Base-by-base conservation (phyloP, 1,140 invertebrate species). In the Apis cerana region DNA sequence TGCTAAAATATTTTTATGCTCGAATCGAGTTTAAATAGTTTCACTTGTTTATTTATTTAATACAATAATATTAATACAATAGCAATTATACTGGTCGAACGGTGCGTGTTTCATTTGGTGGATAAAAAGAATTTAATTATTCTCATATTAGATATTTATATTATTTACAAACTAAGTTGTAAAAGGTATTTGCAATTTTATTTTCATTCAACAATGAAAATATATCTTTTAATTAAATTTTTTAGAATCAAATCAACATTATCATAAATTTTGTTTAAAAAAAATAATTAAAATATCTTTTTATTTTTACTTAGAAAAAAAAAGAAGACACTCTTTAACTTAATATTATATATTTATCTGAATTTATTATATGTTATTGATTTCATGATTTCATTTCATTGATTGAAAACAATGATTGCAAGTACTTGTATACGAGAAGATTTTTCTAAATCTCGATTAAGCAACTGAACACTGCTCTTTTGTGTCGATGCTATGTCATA, bases 111-210 rank as follows among this genome's bases (percentile, higher is more conserved):
- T 76, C 64, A 33, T 68, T 75, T 68, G 59, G 43, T 59, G 17
- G 19, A 52, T 80, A 54, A 54, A 17, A 71, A 50, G 9, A 48
- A 54, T 64, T 62, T 58, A 15, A 76, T 48, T 13, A 58, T 43
- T 43, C 50, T 23, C 43, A 13, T 43, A n/a, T 54, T 23, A 69
- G 8, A 2, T 50, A 56, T 79, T 70, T 56, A 23, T 59, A 61
- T 75, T 75, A 75, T 62, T n/a, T n/a, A 17, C 54, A 74, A 80
- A 21, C 4, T 75, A 70, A 23, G n/a, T 33, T 68, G 43, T 79
- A 68, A 70, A 61, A 70, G 27, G 71, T 81, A 75, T 81, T 81
- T 75, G 71, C 71, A 81, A 68, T 75, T 59, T 75, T 23, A 61
- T 27, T 64, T 33, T 64, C 8, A 19, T 33, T 69, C 15, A 4